phyloP scores from a whole-genome alignment of 2,797 vertebrate genomes.

The Coracias cyanogaster region DNA sequence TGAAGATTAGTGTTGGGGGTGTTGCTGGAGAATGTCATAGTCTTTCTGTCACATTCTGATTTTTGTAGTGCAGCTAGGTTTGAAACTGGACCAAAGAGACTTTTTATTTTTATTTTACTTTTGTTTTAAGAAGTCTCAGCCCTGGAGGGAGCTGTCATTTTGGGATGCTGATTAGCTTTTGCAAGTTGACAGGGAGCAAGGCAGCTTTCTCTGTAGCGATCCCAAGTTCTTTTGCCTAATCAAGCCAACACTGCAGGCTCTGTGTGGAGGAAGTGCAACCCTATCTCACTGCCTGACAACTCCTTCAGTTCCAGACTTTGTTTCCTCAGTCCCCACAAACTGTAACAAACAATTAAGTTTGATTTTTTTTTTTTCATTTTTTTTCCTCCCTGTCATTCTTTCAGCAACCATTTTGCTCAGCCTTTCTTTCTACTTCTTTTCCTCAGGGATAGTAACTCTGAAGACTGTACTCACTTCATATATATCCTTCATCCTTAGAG shows the following conservation, averaged over 20 bases:
- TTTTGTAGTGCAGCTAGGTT: background rate
- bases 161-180: constrained; percentile 53
- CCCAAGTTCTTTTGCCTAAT: constrained; percentile 42
- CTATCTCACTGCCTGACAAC: constrained; percentile 35
- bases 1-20: background rate
- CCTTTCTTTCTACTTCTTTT: background rate
- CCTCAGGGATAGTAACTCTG: background rate
- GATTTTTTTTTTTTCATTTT: background rate
- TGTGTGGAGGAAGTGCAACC: constrained; percentile 39
- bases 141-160: constrained; percentile 48
- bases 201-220: background rate
- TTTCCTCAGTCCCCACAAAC: constrained; percentile 34
- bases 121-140: background rate
- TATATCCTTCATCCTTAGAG: background rate
- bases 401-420: constrained; percentile 17
- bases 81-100: background rate
- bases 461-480: background rate
- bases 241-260: constrained; percentile 33
- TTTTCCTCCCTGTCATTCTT: background rate
- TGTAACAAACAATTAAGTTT: constrained; percentile 42
- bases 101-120: constrained; percentile 9
- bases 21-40: background rate
- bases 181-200: constrained; percentile 39
- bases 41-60: background rate
- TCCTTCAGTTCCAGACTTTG: constrained; percentile 39